Evolutionary conservation across 2,797 vertebrate genomes (phyloP), one percentile per base, ranked within the genome.

Genomic region (Yasuhikotakia modesta): DNA sequence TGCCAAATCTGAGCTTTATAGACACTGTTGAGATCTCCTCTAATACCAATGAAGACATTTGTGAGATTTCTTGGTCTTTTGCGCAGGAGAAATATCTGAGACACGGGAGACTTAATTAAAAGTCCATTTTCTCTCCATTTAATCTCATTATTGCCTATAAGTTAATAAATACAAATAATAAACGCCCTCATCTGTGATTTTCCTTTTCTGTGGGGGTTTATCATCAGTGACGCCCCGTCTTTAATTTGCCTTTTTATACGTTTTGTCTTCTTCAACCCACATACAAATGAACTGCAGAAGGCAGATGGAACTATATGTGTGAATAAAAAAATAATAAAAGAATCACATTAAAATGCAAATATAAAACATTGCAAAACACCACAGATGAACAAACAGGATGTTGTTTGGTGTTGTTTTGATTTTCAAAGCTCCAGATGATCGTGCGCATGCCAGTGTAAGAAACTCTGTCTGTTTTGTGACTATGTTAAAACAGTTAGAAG

Each of bases 361-460:
- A 10, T 35, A 69, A 39, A 24, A 68, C 83, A 71, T 58, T 70
- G 78, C 57, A 74, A 46, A 30, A 75, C 81, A 85, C 79, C 60
- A 81, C 74, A 79, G 89, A 87, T 87, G 89, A 86, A 65, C 24
- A 86, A 83, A 86, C 76, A 81, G 81, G 78, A 45, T 61, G 66
- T 85, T 83, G 89, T 90, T 88, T 87, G 87, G 85, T 87, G 88
- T 89, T 88, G 82, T 90, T 90, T 87, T 89, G 79, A 87, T 85
- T 85, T 85, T 86, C 74, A 48, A 83, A 88, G 83, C 87, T 88
- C 78, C 79, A 88, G 89, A 88, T 88, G 85, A 90, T 90, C 90
- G 92, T 94, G 90, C 88, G 91, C 91, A 93, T 93, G 92, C 93
- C 89, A 89, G 88, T 93, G 90, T 92, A 88, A 78, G 55, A 90